These are phyloP conservation scores for Embidobia sp. DNA, from an alignment of 2,888 invertebrate genomes.

Conservation along the genomic window DNA sequence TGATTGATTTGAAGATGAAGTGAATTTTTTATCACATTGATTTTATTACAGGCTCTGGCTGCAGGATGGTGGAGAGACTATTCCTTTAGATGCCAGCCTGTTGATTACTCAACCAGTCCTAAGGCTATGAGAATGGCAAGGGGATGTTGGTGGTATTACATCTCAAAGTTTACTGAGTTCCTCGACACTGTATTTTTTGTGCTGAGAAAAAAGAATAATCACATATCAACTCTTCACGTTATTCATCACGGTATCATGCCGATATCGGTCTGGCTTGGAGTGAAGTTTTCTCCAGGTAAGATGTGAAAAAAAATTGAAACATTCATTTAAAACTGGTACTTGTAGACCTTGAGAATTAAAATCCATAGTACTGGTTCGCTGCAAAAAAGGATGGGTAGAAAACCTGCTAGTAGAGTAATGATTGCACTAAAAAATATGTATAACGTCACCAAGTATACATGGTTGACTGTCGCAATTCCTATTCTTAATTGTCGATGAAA, in stretches of 20 bases:
- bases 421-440: not conserved
- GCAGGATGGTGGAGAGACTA: conserved; percentile 89
- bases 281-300: conserved; percentile 95
- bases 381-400: not conserved
- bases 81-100: conserved; percentile 89
- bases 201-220: conserved; percentile 95
- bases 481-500: no score
- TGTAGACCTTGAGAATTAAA: not conserved
- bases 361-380: not conserved
- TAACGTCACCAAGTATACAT: no score
- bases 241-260: conserved; percentile 99
- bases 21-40: conserved; percentile 3
- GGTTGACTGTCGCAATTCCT: no score
- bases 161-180: conserved; percentile 97
- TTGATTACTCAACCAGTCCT: conserved; percentile 88
- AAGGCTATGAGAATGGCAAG: conserved; percentile 88
- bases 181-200: conserved; percentile 97
- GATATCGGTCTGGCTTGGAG: conserved; percentile 98
- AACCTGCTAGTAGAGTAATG: no score
- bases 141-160: conserved; percentile 97
- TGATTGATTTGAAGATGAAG: conserved; percentile 3
- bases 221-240: conserved; percentile 95
- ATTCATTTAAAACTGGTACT: not conserved
- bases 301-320: no score
- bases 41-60: conserved; percentile 81